Evolutionary conservation across 2,113 vertebrate species (phyloP), one percentile per base, ranked within the genome.

Genomic region (Crotalus viridis): DNA sequence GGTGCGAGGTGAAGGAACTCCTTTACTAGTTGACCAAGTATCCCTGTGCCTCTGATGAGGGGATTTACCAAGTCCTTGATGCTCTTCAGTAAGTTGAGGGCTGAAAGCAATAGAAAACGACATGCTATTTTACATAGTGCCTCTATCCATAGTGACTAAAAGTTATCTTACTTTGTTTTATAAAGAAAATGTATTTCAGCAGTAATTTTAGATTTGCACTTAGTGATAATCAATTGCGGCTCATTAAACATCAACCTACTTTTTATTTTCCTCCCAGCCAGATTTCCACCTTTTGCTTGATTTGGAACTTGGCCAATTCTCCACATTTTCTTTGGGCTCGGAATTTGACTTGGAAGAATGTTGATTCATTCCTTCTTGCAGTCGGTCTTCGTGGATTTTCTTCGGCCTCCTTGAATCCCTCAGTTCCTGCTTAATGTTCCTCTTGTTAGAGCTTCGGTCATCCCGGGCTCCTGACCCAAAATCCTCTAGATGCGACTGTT

Each of bases 251-350:
- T 91, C 64, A 96, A 96, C 98, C 98, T 98, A 99, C 99, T 98
- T 98, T 97, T 99, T 99, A 96, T 96, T 99, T 96, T 99, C 99
- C 96, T 99, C 99, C 99, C 99, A 99, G 96, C 98, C 98, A 96
- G 98, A 99, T 95, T 98, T 99, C 99, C 99, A 99, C 95, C 98
- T 97, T 95, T 99, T 99, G 88, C 97, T 95, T 95, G 98, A 97
- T 95, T 98, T 98, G 52, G 97, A 97, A 89, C 97, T 97, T 95
- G 94, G 98, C 98, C 98, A 98, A 57, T 97, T 98, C 95, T 98
- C 98, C 90, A 97, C 88, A 3, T 98, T 97, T 26, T 99, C 99
- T 96, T 99, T 99, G 26, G 96, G 94, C 88, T 99, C 99, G n/a
- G 96, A 95, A 94, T 81, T 97, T 48, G 94, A 95, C 91, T 98